Conservation (phyloP, 2,888 invertebrate genomes). For the Lamproptera curius region DNA sequence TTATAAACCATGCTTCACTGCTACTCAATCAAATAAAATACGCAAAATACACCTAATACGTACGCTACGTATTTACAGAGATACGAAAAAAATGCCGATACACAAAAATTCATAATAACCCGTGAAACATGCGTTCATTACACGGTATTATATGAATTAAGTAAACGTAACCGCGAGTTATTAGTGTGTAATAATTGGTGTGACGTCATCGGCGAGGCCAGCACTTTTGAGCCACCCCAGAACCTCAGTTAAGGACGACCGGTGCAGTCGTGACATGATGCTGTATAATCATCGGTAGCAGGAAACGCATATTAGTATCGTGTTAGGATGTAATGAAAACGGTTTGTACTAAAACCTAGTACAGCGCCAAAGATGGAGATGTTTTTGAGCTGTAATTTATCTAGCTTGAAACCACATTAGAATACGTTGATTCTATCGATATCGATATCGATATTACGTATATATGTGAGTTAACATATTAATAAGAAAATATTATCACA, state of each 20-base stretch:
- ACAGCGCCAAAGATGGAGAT: too few relatives aligned
- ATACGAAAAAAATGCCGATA: too few relatives aligned
- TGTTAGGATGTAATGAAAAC: not conserved
- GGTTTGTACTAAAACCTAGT: not conserved
- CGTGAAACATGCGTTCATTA: constrained; percentile 5
- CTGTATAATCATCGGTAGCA: constrained; percentile 43
- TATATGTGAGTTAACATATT: too few relatives aligned
- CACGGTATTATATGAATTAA: constrained; percentile 12
- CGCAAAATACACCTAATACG: too few relatives aligned
- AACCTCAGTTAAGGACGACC: constrained; percentile 44
- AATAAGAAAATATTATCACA: too few relatives aligned
- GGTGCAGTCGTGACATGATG: constrained; percentile 50
- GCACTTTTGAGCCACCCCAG: constrained; percentile 39
- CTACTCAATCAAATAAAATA: too few relatives aligned
- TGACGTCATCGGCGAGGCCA: constrained; percentile 58
- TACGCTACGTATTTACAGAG: too few relatives aligned
- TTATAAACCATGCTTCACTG: too few relatives aligned
- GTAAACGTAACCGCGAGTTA: constrained; percentile 23
- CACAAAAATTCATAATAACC: constrained; percentile 5
- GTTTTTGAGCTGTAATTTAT: too few relatives aligned
- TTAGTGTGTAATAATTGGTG: constrained; percentile 34
- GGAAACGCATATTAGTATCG: constrained; percentile 39
- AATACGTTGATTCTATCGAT: too few relatives aligned
- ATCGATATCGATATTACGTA: too few relatives aligned
- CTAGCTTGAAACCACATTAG: too few relatives aligned